Percentiles rank a stretch among this genome's conserved stretches.
phyloP scores from a whole-genome alignment of 2,113 vertebrate species.

The Candoia aspera region DNA sequence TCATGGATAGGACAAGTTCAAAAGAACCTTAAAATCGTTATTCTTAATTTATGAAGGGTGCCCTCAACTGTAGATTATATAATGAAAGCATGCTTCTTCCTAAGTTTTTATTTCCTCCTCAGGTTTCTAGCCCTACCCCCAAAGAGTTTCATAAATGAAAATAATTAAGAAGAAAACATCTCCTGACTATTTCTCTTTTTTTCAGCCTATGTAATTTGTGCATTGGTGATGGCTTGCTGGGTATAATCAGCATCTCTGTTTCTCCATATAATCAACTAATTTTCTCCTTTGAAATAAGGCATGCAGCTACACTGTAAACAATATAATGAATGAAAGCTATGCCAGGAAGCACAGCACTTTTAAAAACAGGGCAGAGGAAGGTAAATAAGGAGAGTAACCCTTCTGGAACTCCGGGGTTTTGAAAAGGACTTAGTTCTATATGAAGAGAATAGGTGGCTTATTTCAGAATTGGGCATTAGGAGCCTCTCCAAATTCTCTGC shows the following conservation, averaged over 20 bases:
- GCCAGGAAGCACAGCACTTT: background rate
- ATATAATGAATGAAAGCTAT: conserved; percentile 24
- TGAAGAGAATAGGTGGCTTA: background rate
- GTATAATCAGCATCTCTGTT: conserved; percentile 26
- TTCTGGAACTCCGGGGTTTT: background rate
- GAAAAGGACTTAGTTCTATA: background rate
- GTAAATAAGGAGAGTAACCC: background rate
- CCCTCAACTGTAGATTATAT: conserved; percentile 1
- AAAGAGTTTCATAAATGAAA: background rate
- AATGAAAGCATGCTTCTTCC: background rate
- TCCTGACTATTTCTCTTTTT: conserved; percentile 2
- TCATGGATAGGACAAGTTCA: conserved; percentile 12
- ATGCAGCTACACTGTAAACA: conserved; percentile 33
- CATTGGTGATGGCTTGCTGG: conserved; percentile 6
- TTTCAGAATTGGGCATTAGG: background rate
- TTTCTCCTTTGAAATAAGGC: background rate
- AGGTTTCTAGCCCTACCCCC: background rate
- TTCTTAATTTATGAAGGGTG: conserved; percentile 25
- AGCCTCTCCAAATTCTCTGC: background rate
- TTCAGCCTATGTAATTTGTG: conserved; percentile 7
- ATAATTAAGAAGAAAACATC: conserved; percentile 1
- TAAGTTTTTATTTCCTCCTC: accelerated
- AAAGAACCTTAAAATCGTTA: conserved; percentile 39
- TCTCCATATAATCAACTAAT: conserved; percentile 21
- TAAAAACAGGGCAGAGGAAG: background rate